These are phyloP conservation scores for Psylliodes chrysocephalus DNA, from an alignment of 2,888 invertebrate species.

Conservation along the genomic window DNA sequence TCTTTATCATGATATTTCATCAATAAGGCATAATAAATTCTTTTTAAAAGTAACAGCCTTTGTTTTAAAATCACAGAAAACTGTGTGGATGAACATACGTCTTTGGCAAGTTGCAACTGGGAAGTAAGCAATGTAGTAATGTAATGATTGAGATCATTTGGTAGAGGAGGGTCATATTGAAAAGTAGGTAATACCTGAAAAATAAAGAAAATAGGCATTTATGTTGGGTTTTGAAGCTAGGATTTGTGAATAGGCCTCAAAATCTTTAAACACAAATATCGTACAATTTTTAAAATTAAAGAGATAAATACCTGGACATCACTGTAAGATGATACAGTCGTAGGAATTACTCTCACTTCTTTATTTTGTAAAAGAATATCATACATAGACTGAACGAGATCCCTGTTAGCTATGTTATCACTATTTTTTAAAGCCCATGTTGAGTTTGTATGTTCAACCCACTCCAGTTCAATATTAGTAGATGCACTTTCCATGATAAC, in stretches of 20 bases:
- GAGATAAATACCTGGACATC: slow-evolving; percentile 56
- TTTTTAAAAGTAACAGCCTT: slow-evolving; percentile 67
- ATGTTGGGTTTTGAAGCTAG: too few relatives aligned
- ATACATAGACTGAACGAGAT: slow-evolving; percentile 67
- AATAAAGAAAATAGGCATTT: too few relatives aligned
- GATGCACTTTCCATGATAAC: slow-evolving; percentile 50
- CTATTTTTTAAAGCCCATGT: slow-evolving; percentile 70
- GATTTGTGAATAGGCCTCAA: too few relatives aligned
- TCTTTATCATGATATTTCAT: slow-evolving; percentile 68
- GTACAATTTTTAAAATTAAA: too few relatives aligned
- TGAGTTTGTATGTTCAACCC: slow-evolving; percentile 69
- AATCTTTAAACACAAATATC: too few relatives aligned
- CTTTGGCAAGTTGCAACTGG: slow-evolving; percentile 68
- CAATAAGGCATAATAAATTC: slow-evolving; percentile 69
- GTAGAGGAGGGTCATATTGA: slow-evolving; percentile 65
- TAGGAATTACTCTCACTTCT: slow-evolving; percentile 62
- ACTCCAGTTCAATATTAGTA: slow-evolving; percentile 61
- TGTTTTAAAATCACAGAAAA: slow-evolving; percentile 69
- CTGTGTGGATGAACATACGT: slow-evolving; percentile 68
- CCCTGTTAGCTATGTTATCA: slow-evolving; percentile 67
- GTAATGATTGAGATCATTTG: slow-evolving; percentile 67
- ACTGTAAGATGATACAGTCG: slow-evolving; percentile 56
- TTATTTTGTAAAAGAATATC: slow-evolving; percentile 68
- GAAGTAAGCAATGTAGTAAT: slow-evolving; percentile 66
- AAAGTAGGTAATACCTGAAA: slow-evolving; percentile 64